A percentile compares a stretch with the other conserved stretches of the same genome.
phyloP scores from a whole-genome alignment of 2,797 vertebrate genomes.

The Poliocrania exsul region DNA sequence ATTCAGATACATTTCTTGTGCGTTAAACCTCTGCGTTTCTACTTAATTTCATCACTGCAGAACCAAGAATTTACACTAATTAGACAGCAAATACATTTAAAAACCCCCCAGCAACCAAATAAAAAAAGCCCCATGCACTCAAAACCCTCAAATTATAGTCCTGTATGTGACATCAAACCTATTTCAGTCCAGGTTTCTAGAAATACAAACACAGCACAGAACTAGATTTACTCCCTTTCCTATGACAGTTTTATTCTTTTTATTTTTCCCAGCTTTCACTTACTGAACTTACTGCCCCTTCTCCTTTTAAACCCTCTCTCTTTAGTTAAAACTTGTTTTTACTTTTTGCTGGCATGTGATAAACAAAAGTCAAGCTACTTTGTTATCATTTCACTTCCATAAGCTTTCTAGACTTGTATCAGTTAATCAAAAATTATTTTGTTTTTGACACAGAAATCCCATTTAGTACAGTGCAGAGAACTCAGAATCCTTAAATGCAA shows the following conservation, averaged over 20 bases:
- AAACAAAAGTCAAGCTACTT: neutral
- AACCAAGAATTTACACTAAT: neutral
- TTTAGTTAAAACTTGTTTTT: neutral
- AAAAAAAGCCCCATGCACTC: neutral
- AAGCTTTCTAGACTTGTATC: neutral
- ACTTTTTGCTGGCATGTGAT: neutral
- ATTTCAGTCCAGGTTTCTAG: neutral
- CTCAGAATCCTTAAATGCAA: neutral
- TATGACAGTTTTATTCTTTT: neutral
- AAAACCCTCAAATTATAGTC: neutral
- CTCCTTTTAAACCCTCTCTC: neutral
- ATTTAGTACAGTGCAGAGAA: neutral
- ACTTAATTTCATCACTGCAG: neutral
- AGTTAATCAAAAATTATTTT: neutral
- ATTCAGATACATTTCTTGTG: neutral
- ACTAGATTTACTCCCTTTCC: neutral
- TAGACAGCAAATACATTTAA: neutral
- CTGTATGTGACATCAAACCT: neutral
- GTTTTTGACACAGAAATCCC: neutral
- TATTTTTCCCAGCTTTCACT: neutral
- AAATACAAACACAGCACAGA: neutral
- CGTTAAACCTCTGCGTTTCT: neutral
- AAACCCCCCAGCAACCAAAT: rapidly evolving
- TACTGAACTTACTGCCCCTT: neutral
- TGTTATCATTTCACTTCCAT: neutral